These are phyloP conservation scores for Corythaeola cristata DNA, from an alignment of 2,113 vertebrate species.

Conservation along the genomic window DNA sequence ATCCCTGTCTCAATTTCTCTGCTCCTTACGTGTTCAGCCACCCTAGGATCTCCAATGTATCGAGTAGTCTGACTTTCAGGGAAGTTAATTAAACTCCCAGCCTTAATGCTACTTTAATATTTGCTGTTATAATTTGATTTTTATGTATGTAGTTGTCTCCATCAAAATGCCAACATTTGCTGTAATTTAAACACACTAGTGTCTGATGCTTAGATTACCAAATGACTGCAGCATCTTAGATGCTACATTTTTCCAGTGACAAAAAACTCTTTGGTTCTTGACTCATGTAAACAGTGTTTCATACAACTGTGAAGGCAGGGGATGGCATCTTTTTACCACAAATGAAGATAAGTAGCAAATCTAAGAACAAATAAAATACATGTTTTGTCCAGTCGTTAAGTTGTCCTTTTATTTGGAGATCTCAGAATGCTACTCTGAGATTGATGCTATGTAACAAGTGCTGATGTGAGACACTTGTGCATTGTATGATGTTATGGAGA, in stretches of 20 bases:
- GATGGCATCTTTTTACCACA: not conserved
- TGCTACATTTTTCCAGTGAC: not conserved
- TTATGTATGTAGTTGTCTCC: not conserved
- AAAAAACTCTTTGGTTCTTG: not conserved
- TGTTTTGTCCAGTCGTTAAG: not conserved
- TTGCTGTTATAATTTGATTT: not conserved
- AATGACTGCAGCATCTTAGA: not conserved
- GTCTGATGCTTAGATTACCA: not conserved
- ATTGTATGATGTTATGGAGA: not conserved
- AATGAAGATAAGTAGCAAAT: not conserved
- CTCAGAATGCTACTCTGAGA: not conserved
- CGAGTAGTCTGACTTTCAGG: not conserved
- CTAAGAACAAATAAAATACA: not conserved
- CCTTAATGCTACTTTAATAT: not conserved
- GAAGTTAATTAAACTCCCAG: slow-evolving; percentile 5
- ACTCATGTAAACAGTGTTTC: not conserved
- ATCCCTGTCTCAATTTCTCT: not conserved
- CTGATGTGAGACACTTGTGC: not conserved
- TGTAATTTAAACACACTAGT: not conserved
- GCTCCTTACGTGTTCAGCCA: not conserved
- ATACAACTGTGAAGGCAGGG: not conserved
- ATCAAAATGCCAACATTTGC: not conserved
- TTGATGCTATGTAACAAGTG: not conserved
- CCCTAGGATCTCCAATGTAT: not conserved
- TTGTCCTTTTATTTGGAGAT: not conserved